Evolutionary conservation across 2,797 vertebrate genomes (phyloP), one percentile per base, ranked within the genome.

Genomic region (Myiotriccus ornatus): DNA sequence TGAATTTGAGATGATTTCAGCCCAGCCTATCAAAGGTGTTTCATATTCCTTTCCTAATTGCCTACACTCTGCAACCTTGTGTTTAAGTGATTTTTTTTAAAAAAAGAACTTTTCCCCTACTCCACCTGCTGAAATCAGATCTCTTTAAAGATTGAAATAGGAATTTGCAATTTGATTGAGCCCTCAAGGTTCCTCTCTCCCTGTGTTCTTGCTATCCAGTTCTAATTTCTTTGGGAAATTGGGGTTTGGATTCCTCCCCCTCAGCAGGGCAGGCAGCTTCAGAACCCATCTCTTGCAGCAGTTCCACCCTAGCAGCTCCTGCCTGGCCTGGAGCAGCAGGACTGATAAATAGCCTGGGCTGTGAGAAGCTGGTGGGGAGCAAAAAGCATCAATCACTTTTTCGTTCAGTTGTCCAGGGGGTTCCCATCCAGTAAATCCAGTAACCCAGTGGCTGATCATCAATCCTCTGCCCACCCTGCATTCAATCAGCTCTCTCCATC

Each of bases 221-320:
- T 59, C 56, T 68, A 60, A 20, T 8, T 86, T 95, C 71, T 59
- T n/a, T 19, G 35, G 62, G 64, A 77, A 35, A 7, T 5, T 11
- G 49, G 39, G 2, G 1, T 1, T 39, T 56, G 15, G 8, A 0
- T 4, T 49, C 4, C 49, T 18, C 28, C 65, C 20, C 18, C 41
- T 41, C 47, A 21, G 46, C 0, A 3, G 37, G 28, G 30, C 55
- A 13, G 49, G 52, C 28, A 28, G 37, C 35, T 28, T 20, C 52
- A 34, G 68, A 20, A 27, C 27, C 63, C 24, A 0, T 16, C 55
- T 43, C 63, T 55, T 67, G 83, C 50, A 24, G n/a, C 50, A 52
- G 28, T 37, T 49, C 34, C 25, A 4, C 32, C 28, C 65, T 20
- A 41, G 67, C 37, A 70, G 49, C 49, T 79, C 53, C 43, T 53